Evolutionary conservation across 1,140 invertebrate species (phyloP), one percentile per base, ranked within the genome.

Genomic region (Dryas iulia): DNA sequence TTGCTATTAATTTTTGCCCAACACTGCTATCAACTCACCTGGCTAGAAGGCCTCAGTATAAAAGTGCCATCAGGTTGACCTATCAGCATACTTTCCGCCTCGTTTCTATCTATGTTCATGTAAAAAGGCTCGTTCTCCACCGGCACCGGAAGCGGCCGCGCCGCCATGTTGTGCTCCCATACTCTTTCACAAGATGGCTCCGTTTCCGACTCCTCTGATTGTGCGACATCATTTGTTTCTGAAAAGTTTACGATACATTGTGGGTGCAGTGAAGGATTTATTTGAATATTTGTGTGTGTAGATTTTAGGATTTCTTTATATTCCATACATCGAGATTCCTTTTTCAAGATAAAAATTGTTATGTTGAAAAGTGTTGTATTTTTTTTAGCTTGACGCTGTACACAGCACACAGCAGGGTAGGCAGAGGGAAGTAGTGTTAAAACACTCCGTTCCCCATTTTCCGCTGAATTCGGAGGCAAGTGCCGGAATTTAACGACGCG

Each of bases 71-170:
- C 90, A 1, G 89, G 85, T 11, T 91, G 89, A 5, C 89, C 90
- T 47, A 78, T 80, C 31, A 92, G 60, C n/a, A 92, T 66, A 59
- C 81, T 87, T 61, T 91, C 87, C 0, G 90, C 91, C 66, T 92
- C 88, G 0, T 52, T 75, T 14, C 91, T 79, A n/a, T 90, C 86
- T 28, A 92, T 78, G 66, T 89, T 86, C 89, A 92, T 91, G 73
- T 87, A 92, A 69, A 86, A 92, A 33, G 87, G 80, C 68, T 92
- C 90, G 68, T 86, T 92, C 68, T 92, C 91, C 12, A 92, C 87
- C 0, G 91, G 91, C 64, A 92, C 86, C 4, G 90, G 91, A 28
- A 92, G 81, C 2, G 91, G 91, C 57, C 90, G 76, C 25, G 86
- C 86, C 0, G 85, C 83, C 89, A 91, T 91, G 70, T 83, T 89